Base-by-base conservation (phyloP, 2,888 invertebrate genomes). In the Nomada flava region DNA sequence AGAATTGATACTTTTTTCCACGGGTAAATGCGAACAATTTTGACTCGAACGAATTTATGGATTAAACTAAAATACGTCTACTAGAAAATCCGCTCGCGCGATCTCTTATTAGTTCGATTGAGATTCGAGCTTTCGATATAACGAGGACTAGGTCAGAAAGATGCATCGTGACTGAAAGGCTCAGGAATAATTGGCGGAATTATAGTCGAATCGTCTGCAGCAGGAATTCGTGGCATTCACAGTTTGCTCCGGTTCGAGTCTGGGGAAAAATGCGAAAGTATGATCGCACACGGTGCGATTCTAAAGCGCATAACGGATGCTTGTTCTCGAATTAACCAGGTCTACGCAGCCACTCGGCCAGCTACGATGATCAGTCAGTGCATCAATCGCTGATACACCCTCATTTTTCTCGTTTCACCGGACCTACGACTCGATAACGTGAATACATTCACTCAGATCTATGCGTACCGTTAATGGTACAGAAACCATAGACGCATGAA, bases 221-320 rank as follows among this genome's bases (percentile, higher is more conserved):
- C 15, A 67, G 57, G 64, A 71, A 75, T 72, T 57, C 50, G 36
- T 13, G 10, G 42, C 23, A 53, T 71, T 76, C 18, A 36, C 23
- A 20, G 36, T 62, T 74, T 47, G 57, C 36, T 29, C 42, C 29
- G 15, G 36, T 18, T 18, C 47, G 60, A 47, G 44, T 36, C 57
- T 64, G 63, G 73, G 76, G 7, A 83, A 72, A 82, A 82, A 74
- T 86, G 76, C 78, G 77, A 88, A 85, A 86, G 82, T 80, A 79
- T 36, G 74, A 82, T 75, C 9, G 63, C 68, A 74, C 68, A 63
- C 36, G 53, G 52, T 80, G 75, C 70, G 76, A 36, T 36, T 88
- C 88, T 81, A 50, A 59, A 85, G 71, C 55, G 29, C 79, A 76
- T 86, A 88, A 85, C 88, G 89, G 88, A 85, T 79, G 69, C 76